Evolutionary conservation across 2,888 invertebrate species (phyloP).

Genomic region (Cetonia aurata): DNA sequence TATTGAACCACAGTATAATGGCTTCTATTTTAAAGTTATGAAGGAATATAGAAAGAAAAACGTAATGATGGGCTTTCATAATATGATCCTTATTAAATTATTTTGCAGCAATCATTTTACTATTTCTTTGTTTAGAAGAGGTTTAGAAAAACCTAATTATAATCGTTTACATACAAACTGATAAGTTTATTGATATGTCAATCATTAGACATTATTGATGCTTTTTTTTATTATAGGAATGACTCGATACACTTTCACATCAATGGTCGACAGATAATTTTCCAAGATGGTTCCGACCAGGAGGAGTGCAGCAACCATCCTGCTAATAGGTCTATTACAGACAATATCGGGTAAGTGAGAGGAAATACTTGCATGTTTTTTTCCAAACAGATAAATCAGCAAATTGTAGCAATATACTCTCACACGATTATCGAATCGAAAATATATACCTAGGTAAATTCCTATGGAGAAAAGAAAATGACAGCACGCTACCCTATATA

Average conservation of each 20-base stretch:
- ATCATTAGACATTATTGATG: neutral
- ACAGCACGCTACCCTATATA: neutral
- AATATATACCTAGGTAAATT: constrained; percentile 5
- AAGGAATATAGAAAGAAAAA: too few relatives aligned
- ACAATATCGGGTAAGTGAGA: constrained; percentile 24
- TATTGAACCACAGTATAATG: too few relatives aligned
- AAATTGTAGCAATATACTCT: constrained; percentile 3
- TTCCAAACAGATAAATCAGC: constrained; percentile 4
- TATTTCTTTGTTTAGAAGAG: too few relatives aligned
- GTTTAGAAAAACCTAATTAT: too few relatives aligned
- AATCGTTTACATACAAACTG: too few relatives aligned
- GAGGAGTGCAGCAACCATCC: neutral
- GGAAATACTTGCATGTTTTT: constrained; percentile 6
- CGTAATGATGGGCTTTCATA: too few relatives aligned
- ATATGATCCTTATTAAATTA: too few relatives aligned
- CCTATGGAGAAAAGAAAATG: constrained; percentile 7
- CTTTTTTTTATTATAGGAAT: constrained; percentile 33
- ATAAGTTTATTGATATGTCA: too few relatives aligned
- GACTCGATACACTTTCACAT: constrained; percentile 12
- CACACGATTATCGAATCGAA: constrained; percentile 13
- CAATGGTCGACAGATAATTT: constrained; percentile 32
- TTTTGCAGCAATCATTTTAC: too few relatives aligned
- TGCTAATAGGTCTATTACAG: constrained; percentile 7
- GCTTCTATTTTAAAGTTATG: too few relatives aligned
- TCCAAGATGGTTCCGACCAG: constrained; percentile 21